A percentile compares a stretch with the other conserved stretches of the same genome.
Conservation (phyloP, 2,113 vertebrate species). For the Oenanthe oenanthe region DNA sequence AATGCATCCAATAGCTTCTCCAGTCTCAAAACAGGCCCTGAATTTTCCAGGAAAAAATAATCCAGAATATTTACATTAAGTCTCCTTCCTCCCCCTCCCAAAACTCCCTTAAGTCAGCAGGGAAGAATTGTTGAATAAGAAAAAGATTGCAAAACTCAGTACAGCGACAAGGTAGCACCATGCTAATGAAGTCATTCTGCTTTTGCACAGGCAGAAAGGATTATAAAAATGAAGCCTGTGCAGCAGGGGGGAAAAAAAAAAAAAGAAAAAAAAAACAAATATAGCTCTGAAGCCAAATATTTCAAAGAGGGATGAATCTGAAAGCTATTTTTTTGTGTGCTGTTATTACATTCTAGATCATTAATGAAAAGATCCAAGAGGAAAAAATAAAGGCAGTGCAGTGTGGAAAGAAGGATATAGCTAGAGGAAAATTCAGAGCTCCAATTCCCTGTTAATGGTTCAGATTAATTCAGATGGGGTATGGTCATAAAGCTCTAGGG, state of each 20-base stretch:
- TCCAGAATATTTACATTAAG: constrained; percentile 34
- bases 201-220: background rate
- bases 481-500: constrained; percentile 47
- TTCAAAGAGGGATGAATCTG: background rate
- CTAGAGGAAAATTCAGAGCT: background rate
- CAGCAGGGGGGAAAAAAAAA: background rate
- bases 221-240: background rate
- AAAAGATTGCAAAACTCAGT: background rate
- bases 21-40: constrained; percentile 10
- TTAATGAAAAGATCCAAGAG: background rate
- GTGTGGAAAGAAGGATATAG: background rate
- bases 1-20: background rate
- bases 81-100: background rate
- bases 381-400: background rate
- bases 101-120: constrained; percentile 44
- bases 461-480: constrained; percentile 41
- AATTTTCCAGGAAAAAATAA: constrained; percentile 53
- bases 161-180: background rate
- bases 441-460: constrained; percentile 41
- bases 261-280: background rate
- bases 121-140: constrained; percentile 10
- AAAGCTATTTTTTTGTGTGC: background rate
- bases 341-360: background rate
- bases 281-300: background rate
- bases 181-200: background rate